Conservation (phyloP, 2,113 vertebrate genomes). For the Corvus cornix region DNA sequence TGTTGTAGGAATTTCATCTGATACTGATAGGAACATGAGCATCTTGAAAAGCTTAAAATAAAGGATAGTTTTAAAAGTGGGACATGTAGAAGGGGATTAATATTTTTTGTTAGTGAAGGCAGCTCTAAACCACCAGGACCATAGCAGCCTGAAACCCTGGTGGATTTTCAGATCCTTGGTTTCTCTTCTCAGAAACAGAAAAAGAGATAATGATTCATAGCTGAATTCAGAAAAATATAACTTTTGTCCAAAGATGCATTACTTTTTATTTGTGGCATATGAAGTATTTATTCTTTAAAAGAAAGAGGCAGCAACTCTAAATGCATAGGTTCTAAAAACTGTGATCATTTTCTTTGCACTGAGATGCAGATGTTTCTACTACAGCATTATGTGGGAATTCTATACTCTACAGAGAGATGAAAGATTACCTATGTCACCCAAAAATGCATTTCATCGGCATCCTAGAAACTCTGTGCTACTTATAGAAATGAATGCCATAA, state of each 20-base stretch:
- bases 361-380: neutral
- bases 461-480: neutral
- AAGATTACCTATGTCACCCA: neutral
- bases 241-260: neutral
- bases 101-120: conserved; percentile 17
- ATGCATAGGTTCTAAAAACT: neutral
- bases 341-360: neutral
- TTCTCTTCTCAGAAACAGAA: neutral
- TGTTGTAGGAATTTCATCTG: neutral
- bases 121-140: neutral
- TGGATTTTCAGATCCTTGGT: conserved; percentile 6
- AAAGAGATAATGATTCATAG: neutral
- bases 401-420: neutral
- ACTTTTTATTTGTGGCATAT: neutral
- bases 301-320: neutral
- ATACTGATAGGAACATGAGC: neutral
- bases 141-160: neutral
- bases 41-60: conserved; percentile 5
- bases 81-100: neutral
- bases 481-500: conserved; percentile 13
- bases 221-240: neutral
- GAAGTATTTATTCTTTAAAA: neutral
- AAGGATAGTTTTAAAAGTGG: neutral
- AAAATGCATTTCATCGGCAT: conserved; percentile 13
- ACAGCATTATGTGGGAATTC: neutral